Percentiles rank a stretch among this genome's conserved stretches.
Conservation (phyloP, 2,797 vertebrate species). For the Myotis myotis region DNA sequence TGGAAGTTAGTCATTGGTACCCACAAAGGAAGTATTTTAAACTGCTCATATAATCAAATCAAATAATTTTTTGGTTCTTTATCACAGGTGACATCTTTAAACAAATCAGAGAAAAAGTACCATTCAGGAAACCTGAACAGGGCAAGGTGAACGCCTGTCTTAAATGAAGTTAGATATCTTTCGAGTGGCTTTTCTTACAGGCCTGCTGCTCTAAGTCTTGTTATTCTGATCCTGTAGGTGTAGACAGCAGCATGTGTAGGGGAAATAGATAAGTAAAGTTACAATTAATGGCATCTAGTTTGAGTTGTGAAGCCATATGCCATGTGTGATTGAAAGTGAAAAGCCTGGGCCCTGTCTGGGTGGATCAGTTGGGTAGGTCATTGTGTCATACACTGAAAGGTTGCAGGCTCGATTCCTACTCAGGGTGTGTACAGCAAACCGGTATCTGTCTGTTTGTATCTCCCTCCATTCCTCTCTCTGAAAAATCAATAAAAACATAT, state of each 20-base stretch:
- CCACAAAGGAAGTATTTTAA: background rate
- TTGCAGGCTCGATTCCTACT: background rate
- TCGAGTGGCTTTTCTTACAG: background rate
- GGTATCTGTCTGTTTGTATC: background rate
- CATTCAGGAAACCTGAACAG: background rate
- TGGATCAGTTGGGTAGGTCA: background rate
- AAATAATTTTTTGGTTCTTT: background rate
- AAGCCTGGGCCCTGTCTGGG: background rate
- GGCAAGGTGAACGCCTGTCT: background rate
- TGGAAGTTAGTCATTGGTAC: constrained; percentile 44
- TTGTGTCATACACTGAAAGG: background rate
- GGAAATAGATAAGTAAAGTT: background rate
- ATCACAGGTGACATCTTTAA: background rate
- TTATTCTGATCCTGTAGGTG: background rate
- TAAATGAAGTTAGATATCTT: background rate
- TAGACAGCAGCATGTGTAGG: background rate
- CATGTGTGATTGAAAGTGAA: background rate
- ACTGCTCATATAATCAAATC: background rate
- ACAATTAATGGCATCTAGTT: background rate
- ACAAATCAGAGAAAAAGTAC: background rate
- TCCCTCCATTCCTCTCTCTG: background rate
- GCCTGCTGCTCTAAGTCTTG: background rate
- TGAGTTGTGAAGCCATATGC: background rate
- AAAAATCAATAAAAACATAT: background rate
- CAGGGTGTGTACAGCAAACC: background rate